phyloP scores from a whole-genome alignment of 2,797 vertebrate genomes.

The Tokudaia muenninki region DNA sequence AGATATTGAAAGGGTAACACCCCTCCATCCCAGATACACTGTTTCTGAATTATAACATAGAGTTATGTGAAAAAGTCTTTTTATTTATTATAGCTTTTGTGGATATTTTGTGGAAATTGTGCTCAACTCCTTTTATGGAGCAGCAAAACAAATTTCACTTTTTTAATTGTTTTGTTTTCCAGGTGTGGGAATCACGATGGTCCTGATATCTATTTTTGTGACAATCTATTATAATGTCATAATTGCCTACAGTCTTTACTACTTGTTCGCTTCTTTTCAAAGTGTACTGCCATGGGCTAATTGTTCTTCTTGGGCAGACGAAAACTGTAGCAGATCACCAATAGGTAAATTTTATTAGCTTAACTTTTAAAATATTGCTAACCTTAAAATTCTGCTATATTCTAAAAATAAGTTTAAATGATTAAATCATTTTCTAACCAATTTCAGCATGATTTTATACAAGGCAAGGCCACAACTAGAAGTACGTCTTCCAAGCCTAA shows the following conservation, averaged over 20 bases:
- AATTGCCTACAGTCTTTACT: slow-evolving; percentile 95
- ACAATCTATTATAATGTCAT: slow-evolving; percentile 96
- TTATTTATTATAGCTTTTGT: slow-evolving; percentile 55
- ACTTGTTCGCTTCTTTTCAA: slow-evolving; percentile 97
- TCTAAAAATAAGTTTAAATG: slow-evolving; percentile 9
- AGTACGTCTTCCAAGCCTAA: background rate
- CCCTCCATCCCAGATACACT: background rate
- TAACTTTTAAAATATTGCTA: slow-evolving; percentile 47
- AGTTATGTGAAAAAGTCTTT: background rate
- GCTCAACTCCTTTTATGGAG: background rate
- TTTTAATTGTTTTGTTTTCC: slow-evolving; percentile 67
- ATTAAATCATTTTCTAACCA: slow-evolving; percentile 23
- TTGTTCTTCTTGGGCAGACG: slow-evolving; percentile 89
- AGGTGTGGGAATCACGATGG: slow-evolving; percentile 96
- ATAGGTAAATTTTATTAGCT: slow-evolving; percentile 87
- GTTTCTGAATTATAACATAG: background rate
- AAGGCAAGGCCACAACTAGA: background rate
- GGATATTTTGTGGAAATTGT: slow-evolving; percentile 58
- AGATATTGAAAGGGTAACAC: background rate
- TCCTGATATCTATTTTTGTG: slow-evolving; percentile 92
- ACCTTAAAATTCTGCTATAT: background rate
- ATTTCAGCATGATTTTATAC: slow-evolving; percentile 28
- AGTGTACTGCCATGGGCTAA: slow-evolving; percentile 93
- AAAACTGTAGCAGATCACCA: slow-evolving; percentile 89
- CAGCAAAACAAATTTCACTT: slow-evolving; percentile 26